phyloP scores from a whole-genome alignment of 2,797 vertebrate species.

The Ctenopoma multispine region DNA sequence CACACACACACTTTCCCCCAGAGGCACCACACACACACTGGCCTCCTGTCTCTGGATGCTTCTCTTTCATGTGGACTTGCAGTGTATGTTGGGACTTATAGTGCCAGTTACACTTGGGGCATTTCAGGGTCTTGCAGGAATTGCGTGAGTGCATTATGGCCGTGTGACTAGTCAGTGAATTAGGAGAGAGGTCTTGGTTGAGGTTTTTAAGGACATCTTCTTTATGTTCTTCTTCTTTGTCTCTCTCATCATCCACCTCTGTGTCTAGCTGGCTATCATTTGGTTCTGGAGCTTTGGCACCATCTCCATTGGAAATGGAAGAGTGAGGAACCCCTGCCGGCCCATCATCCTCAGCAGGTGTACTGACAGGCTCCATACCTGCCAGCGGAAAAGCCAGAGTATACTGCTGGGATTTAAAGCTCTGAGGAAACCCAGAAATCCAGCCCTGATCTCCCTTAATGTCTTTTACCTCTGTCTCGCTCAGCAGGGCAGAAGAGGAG shows the following conservation, averaged over 20 bases:
- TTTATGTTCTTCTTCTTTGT: constrained; percentile 77
- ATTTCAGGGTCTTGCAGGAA: constrained; percentile 99
- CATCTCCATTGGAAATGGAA: constrained; percentile 93
- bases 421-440: constrained; percentile 90
- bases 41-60: constrained; percentile 94
- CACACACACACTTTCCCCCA: constrained; percentile 82
- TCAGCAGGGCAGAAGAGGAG: constrained; percentile 91
- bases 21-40: constrained; percentile 90
- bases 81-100: constrained; percentile 99
- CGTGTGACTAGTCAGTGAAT: constrained; percentile 90
- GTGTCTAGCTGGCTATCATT: constrained; percentile 84
- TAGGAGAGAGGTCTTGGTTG: constrained; percentile 89
- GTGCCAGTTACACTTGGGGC: constrained; percentile 99
- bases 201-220: constrained; percentile 79
- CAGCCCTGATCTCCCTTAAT: constrained; percentile 90
- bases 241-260: constrained; percentile 75
- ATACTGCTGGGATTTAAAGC: constrained; percentile 98
- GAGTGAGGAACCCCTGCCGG: constrained; percentile 76
- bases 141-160: constrained; percentile 99
- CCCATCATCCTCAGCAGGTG: constrained; percentile 90
- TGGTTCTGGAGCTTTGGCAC: constrained; percentile 97
- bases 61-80: constrained; percentile 99
- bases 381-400: constrained; percentile 76
- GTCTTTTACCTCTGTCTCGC: constrained; percentile 92
- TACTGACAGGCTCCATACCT: constrained; percentile 75